Conservation (phyloP, 2,888 invertebrate genomes). For the Acanthosepion esculentum region DNA sequence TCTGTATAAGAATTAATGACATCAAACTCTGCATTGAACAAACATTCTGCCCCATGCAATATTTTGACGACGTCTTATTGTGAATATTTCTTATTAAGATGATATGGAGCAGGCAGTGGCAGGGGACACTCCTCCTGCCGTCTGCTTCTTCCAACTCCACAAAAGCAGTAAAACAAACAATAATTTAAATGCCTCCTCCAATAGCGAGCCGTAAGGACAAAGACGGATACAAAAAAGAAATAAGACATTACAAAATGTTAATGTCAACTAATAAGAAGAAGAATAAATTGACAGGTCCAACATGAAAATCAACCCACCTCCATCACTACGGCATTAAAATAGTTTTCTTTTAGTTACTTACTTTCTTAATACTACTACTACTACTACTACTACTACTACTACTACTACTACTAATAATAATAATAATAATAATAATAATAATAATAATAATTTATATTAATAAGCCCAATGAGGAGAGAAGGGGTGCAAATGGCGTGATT, state of each 20-base stretch:
- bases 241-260: background rate
- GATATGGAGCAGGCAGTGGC: background rate
- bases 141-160: background rate
- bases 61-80: background rate
- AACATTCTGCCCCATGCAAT: background rate
- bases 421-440: too few relatives aligned
- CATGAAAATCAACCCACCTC: too few relatives aligned
- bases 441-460: too few relatives aligned
- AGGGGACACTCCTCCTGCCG: background rate
- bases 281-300: too few relatives aligned
- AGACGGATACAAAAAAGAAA: background rate
- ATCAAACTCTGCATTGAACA: background rate
- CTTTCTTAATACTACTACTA: too few relatives aligned
- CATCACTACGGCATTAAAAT: too few relatives aligned
- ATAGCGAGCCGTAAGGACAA: background rate
- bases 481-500: too few relatives aligned
- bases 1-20: background rate
- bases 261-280: too few relatives aligned
- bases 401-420: too few relatives aligned
- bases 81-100: slow-evolving; percentile 33
- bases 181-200: background rate
- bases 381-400: too few relatives aligned
- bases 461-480: too few relatives aligned
- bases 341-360: too few relatives aligned
- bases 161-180: background rate